phyloP scores from a whole-genome alignment of 2,113 vertebrate genomes.

The Channa maculata region DNA sequence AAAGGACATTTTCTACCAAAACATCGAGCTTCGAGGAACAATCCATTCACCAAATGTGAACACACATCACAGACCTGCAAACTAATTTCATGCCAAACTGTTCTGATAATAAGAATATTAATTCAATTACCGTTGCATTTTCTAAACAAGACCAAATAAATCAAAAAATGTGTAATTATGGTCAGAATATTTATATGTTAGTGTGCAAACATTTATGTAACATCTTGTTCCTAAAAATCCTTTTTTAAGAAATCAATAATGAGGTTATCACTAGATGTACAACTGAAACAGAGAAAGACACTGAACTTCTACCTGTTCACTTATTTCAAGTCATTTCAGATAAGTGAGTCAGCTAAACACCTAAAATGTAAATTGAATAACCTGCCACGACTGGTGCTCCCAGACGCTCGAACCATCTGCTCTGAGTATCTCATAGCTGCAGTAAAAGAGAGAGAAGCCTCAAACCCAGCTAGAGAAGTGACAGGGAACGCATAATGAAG shows the following conservation, averaged over 20 bases:
- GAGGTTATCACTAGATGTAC: conserved; percentile 10
- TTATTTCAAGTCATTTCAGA: conserved; percentile 40
- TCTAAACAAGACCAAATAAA: neutral
- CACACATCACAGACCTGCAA: conserved; percentile 1
- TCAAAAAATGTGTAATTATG: neutral
- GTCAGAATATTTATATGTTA: neutral
- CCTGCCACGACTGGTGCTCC: conserved; percentile 59
- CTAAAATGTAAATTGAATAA: conserved; percentile 67
- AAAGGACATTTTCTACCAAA: conserved; percentile 15
- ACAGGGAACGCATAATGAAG: conserved; percentile 61
- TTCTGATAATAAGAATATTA: neutral
- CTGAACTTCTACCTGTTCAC: conserved; percentile 19
- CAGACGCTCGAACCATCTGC: conserved; percentile 71
- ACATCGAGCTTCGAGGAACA: neutral
- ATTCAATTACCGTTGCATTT: neutral
- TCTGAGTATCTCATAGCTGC: conserved; percentile 52
- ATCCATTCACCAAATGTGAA: conserved; percentile 23
- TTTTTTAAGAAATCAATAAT: neutral
- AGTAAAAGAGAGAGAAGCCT: conserved; percentile 55
- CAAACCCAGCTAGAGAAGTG: conserved; percentile 50
- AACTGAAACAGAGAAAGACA: conserved; percentile 9
- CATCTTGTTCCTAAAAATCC: neutral
- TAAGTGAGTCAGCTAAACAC: conserved; percentile 62
- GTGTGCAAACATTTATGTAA: neutral
- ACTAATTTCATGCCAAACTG: neutral